Evolutionary conservation across 1,140 invertebrate species (phyloP).

Genomic region (Lordiphosa collinella): DNA sequence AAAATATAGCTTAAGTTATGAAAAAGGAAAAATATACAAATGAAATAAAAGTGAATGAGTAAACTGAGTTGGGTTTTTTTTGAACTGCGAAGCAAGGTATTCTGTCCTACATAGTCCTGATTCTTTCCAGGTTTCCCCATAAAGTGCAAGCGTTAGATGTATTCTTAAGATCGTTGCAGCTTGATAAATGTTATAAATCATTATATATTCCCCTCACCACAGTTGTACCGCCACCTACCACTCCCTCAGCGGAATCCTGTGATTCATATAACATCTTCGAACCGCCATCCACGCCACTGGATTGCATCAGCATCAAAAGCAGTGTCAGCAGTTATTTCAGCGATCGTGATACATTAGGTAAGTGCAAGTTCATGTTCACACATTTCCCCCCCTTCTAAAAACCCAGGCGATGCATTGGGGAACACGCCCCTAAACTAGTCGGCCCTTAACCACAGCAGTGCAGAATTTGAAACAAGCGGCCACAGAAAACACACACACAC

Average conservation of each 20-base stretch:
- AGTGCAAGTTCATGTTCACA: conserved; percentile 15
- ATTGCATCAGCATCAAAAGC: conserved; percentile 64
- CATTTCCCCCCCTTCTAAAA: not conserved
- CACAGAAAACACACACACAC: conserved; percentile 23
- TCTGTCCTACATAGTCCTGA: no score
- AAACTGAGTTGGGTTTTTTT: not conserved
- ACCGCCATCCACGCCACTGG: conserved; percentile 49
- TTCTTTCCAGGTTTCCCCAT: no score
- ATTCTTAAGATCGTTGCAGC: not conserved
- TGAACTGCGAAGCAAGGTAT: no score
- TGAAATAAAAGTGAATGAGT: not conserved
- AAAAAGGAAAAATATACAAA: not conserved
- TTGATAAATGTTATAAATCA: not conserved
- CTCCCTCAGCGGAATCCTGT: conserved; percentile 50
- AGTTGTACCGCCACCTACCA: conserved; percentile 22
- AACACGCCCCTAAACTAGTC: conserved; percentile 61
- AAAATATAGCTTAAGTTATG: not conserved
- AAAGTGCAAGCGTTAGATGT: not conserved
- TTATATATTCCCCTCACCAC: conserved; percentile 11
- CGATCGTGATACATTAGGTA: conserved; percentile 57
- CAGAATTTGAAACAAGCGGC: conserved; percentile 62
- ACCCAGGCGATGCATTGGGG: conserved; percentile 18
- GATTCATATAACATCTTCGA: conserved; percentile 61
- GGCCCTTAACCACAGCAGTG: conserved; percentile 67
- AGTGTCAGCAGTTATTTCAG: conserved; percentile 60